These are phyloP conservation scores for Phodopus roborovskii DNA, from an alignment of 2,113 vertebrate genomes.

Conservation along the genomic window DNA sequence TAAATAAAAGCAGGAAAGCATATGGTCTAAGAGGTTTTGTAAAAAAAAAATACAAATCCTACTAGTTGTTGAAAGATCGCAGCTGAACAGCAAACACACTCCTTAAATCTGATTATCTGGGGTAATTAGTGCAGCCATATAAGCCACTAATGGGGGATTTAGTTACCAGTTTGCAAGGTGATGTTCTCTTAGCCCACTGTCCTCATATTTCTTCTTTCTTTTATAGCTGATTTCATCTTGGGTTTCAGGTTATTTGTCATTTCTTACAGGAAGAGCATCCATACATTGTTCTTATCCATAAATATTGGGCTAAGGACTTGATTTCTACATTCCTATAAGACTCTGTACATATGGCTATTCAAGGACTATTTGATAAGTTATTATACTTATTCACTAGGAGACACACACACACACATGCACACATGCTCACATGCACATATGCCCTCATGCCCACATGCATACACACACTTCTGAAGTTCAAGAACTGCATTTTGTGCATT, in stretches of 20 bases:
- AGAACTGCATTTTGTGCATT: neutral
- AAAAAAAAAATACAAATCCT: neutral
- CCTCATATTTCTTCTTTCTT: neutral
- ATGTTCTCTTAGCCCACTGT: neutral
- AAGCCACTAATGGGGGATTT: neutral
- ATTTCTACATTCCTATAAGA: neutral
- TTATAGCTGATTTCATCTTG: neutral
- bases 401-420: neutral
- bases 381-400: neutral
- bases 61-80: neutral
- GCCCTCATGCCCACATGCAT: too few species aligned
- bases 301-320: neutral
- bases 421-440: neutral
- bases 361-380: neutral
- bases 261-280: neutral
- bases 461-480: neutral
- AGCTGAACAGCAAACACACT: neutral
- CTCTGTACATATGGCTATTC: neutral
- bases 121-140: neutral
- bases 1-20: neutral
- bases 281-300: neutral
- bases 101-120: neutral
- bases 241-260: neutral
- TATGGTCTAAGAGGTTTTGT: neutral
- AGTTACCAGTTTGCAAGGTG: neutral